Conservation (phyloP, 2,797 vertebrate genomes). For the Sebastes cheni region DNA sequence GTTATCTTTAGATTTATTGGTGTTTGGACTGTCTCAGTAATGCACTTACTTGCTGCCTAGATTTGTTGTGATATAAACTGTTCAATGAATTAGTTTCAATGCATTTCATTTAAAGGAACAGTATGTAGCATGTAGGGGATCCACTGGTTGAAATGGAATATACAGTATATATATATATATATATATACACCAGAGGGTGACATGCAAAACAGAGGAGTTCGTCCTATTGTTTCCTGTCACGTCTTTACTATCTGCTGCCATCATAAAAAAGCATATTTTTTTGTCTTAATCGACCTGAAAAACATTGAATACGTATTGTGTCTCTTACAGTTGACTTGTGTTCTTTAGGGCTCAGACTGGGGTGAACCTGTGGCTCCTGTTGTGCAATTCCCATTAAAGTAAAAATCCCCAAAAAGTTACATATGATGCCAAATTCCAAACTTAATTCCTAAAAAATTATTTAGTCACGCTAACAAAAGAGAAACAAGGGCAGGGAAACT, state of each 20-base stretch:
- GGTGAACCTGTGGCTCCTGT: neutral
- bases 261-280: neutral
- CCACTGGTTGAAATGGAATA: neutral
- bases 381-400: neutral
- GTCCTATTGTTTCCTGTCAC: neutral
- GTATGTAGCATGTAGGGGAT: neutral
- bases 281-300: neutral
- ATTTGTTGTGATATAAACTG: constrained; percentile 7
- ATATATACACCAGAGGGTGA: neutral
- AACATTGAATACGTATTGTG: neutral
- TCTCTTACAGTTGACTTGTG: too few species aligned
- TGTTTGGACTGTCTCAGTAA: constrained; percentile 15
- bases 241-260: neutral
- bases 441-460: neutral
- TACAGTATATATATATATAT: too few species aligned
- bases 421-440: neutral
- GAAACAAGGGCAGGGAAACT: neutral
- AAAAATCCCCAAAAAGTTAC: neutral
- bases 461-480: neutral
- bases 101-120: neutral
- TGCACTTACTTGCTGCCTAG: constrained; percentile 14
- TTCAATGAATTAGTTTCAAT: neutral
- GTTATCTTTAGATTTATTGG: constrained; percentile 43
- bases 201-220: neutral
- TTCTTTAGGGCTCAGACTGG: neutral